These are phyloP conservation scores for Poeciliopsis turrubarensis DNA, from an alignment of 2,113 vertebrate genomes.

Conservation along the genomic window DNA sequence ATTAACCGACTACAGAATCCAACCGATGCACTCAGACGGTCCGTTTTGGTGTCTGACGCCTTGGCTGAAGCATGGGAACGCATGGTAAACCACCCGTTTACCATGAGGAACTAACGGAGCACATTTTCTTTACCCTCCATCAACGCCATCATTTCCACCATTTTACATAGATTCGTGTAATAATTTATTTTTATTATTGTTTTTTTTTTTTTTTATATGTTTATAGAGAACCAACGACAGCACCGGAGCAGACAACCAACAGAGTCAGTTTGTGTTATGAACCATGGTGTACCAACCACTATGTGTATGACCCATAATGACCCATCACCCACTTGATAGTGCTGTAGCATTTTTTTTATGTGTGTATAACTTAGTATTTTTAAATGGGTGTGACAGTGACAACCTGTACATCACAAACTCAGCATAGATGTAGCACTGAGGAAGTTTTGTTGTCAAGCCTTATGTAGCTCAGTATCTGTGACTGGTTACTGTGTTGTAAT, in stretches of 20 bases:
- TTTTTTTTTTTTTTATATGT: slow-evolving; percentile 77
- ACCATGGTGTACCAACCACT: slow-evolving; percentile 85
- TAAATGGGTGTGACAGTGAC: slow-evolving; percentile 76
- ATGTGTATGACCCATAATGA: slow-evolving; percentile 83
- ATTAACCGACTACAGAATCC: slow-evolving; percentile 60
- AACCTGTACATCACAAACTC: slow-evolving; percentile 79
- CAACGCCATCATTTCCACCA: slow-evolving; percentile 66
- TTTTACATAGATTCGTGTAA: slow-evolving; percentile 69
- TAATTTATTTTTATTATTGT: slow-evolving; percentile 77
- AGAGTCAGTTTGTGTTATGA: slow-evolving; percentile 86
- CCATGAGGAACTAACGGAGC: slow-evolving; percentile 74
- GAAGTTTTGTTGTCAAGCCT: slow-evolving; percentile 81
- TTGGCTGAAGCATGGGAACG: slow-evolving; percentile 74
- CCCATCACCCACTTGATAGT: slow-evolving; percentile 79
- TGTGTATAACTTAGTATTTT: slow-evolving; percentile 76
- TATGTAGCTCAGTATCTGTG: slow-evolving; percentile 80
- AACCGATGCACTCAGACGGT: slow-evolving; percentile 59
- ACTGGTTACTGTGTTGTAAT: slow-evolving; percentile 80
- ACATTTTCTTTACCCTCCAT: slow-evolving; percentile 69
- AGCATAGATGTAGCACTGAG: slow-evolving; percentile 81
- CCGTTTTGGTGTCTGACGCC: slow-evolving; percentile 58
- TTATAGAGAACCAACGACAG: slow-evolving; percentile 79
- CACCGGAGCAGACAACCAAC: slow-evolving; percentile 79
- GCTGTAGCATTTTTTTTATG: slow-evolving; percentile 67
- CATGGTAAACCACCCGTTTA: slow-evolving; percentile 75